These are phyloP conservation scores for Popillia japonica DNA, from an alignment of 1,140 invertebrate genomes.

Conservation along the genomic window DNA sequence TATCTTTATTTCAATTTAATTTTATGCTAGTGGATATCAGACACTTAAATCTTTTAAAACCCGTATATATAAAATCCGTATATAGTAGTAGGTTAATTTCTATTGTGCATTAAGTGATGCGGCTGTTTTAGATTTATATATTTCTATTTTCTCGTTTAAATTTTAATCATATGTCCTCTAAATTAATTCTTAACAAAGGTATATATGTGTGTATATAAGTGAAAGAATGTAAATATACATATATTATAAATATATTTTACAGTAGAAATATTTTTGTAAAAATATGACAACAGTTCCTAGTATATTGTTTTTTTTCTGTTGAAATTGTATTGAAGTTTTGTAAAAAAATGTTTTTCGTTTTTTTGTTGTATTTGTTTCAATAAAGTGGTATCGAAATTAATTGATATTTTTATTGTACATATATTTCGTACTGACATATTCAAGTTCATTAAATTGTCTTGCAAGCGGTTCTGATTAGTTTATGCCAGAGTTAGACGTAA, in stretches of 20 bases:
- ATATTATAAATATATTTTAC: slow-evolving; percentile 38
- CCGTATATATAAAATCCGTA: slow-evolving; percentile 17
- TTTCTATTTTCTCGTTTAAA: slow-evolving; percentile 23
- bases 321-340: slow-evolving; percentile 36
- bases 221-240: slow-evolving; percentile 29
- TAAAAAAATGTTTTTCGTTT: slow-evolving; percentile 35
- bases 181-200: slow-evolving; percentile 12
- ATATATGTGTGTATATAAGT: slow-evolving; percentile 16
- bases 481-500: neutral
- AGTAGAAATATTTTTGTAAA: slow-evolving; percentile 39
- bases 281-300: slow-evolving; percentile 37
- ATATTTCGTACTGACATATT: neutral
- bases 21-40: slow-evolving; percentile 25
- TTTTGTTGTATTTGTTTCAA: slow-evolving; percentile 38
- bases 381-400: slow-evolving; percentile 37
- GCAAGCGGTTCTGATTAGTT: neutral
- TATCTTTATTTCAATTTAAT: slow-evolving; percentile 26
- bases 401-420: slow-evolving; percentile 17
- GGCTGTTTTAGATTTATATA: slow-evolving; percentile 15
- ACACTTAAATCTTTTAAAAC: slow-evolving; percentile 28
- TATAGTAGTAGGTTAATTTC: neutral
- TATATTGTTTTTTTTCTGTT: slow-evolving; percentile 38
- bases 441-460: slow-evolving; percentile 19
- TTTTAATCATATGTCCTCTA: neutral
- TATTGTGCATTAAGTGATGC: slow-evolving; percentile 21